Conservation (phyloP, 2,888 invertebrate genomes). For the Drosophila nr. perissopoda region DNA sequence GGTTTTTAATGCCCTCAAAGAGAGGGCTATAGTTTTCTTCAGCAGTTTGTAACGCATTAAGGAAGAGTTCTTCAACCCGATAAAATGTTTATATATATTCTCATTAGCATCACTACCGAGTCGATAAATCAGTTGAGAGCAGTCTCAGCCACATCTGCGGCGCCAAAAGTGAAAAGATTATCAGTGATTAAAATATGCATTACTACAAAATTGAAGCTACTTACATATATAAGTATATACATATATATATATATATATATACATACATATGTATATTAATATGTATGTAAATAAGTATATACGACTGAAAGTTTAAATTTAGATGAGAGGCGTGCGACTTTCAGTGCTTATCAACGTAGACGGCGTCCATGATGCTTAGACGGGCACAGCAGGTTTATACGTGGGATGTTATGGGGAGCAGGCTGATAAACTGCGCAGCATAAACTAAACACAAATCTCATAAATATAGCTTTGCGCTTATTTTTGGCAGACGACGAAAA, state of each 20-base stretch:
- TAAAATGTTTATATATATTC: neutral
- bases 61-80: neutral
- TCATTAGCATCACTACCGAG: neutral
- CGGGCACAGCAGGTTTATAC: neutral
- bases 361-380: conserved; percentile 21
- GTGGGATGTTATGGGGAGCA: neutral
- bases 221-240: conserved; percentile 1
- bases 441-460: conserved; percentile 59
- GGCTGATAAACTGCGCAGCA: conserved; percentile 75
- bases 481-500: conserved; percentile 54
- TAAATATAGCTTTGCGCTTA: conserved; percentile 65
- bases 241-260: neutral
- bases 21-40: neutral
- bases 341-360: conserved; percentile 55
- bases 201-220: conserved; percentile 21
- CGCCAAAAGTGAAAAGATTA: conserved; percentile 51
- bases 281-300: conserved; percentile 1
- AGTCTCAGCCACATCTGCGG: conserved; percentile 50
- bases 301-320: conserved; percentile 59
- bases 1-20: neutral
- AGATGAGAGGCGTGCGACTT: conserved; percentile 62
- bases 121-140: conserved; percentile 31
- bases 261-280: neutral
- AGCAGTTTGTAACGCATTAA: neutral
- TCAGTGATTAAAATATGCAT: conserved; percentile 36